Base-by-base conservation (phyloP, 2,797 vertebrate genomes). In the Galago senegalensis region DNA sequence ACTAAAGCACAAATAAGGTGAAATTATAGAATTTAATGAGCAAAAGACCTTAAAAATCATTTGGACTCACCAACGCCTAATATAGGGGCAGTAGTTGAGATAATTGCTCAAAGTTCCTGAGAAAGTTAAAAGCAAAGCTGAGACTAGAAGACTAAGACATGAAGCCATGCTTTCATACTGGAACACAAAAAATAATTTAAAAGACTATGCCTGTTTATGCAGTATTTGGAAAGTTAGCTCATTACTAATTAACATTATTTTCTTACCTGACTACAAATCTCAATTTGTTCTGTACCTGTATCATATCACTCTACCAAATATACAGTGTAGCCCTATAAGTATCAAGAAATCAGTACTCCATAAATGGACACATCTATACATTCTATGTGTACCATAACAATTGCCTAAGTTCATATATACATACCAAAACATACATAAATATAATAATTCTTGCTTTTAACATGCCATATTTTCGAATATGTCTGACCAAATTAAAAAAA, bases 261-360 rank as follows among this genome's bases (percentile, higher is more conserved):
- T 91, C 37, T 86, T 43, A 91, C 6, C 31, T 53, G 65, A 89
- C 0, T 73, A 21, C 65, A 91, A 73, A 83, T 10, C 6, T 67
- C n/a, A 75, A 56, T n/a, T 43, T 77, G 79, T 72, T 94, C n/a
- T 61, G 23, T 20, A 73, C 34, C 40, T 79, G 14, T 67, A 18
- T 67, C 65, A 18, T 73, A 40, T 75, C 40, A 92, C n/a, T 31
- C 13, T 80, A 80, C 43, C 29, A 75, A 84, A 84, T 63, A 84
- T 63, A 53, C 3, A 60, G 31, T 58, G 53, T 16, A 96, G 12
- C 94, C 88, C 10, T 73, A 40, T 4, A 75, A 31, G 16, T n/a
- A 76, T 85, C 92, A 91, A 86, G 60, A 92, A 91, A 93, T 13
- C 79, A 4, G 46, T 37, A 79, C 29, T 90, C 17, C 14, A 92